Evolutionary conservation across 2,888 invertebrate genomes (phyloP).

Genomic region (Aphodius granarius): DNA sequence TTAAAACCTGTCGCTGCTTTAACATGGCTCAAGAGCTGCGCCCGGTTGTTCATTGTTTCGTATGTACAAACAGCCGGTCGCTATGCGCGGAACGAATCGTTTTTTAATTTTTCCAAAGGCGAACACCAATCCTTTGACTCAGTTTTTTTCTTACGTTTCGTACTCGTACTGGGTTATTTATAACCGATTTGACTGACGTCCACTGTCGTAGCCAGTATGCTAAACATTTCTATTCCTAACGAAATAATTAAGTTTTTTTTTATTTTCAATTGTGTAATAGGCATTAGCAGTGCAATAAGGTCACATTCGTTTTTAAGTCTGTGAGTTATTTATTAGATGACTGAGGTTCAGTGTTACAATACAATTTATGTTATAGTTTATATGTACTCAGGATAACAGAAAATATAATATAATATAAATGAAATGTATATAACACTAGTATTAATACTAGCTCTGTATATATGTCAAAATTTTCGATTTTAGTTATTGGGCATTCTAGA

Average conservation of each 20-base stretch:
- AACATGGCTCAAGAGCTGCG: constrained; percentile 24
- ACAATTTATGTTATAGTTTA: too few relatives aligned
- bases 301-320: too few relatives aligned
- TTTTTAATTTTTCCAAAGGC: background rate
- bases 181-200: background rate
- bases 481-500: too few relatives aligned
- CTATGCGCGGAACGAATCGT: background rate
- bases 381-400: too few relatives aligned
- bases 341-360: too few relatives aligned
- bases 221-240: background rate
- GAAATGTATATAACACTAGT: too few relatives aligned
- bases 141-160: background rate
- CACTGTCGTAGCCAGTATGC: background rate
- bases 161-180: background rate
- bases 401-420: too few relatives aligned
- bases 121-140: background rate
- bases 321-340: too few relatives aligned
- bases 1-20: constrained; percentile 37
- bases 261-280: background rate
- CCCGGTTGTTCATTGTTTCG: background rate
- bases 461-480: too few relatives aligned
- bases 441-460: too few relatives aligned
- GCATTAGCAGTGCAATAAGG: background rate
- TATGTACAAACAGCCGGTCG: background rate
- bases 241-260: background rate